Evolutionary conservation across 1,140 invertebrate genomes (phyloP), one percentile per base, ranked within the genome.

Genomic region (Cotesia typhae): DNA sequence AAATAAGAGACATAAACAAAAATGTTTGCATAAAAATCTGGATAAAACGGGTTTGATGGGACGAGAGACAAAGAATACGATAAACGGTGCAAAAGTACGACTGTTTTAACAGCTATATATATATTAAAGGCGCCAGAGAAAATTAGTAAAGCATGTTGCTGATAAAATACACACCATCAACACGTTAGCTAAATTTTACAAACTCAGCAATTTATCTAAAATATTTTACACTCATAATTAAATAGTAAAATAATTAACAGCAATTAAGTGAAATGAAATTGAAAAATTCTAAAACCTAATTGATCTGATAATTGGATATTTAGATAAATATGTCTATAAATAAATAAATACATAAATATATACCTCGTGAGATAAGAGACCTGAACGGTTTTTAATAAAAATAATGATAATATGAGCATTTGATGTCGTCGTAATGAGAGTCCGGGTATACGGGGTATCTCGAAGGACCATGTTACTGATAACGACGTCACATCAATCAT

Each of bases 321-420:
- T 36, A 20, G 2, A 2, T 20, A 35, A 28, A 36, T 10, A 60
- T 60, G 1, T 20, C 14, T 38, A 70, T 60, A 70, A 47, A 47
- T 12, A 4, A 28, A 47, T 4, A 61, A 47, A 20, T 53, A 35
- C 17, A 61, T 14, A 61, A 52, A 67, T n/a, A 14, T 63, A 67
- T 75, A 41, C 66, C 35, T 36, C 4, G 20, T 37, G 73, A 67
- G 35, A 73, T 73, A 75, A 75, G 53, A 71, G 70, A 63, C 61
- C 72, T 76, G 72, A 77, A 75, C 73, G 78, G 80, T 83, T 79
- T 82, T 82, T 84, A 85, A 86, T 84, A 85, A 85, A 82, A 85
- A 85, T 85, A 82, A 83, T 81, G 83, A 85, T 85, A 84, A 85
- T 85, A 84, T 83, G 83, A 86, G 84, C 83, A 87, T 85, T 84